Evolutionary conservation across 2,113 vertebrate genomes (phyloP).

Genomic region (Malurus elegans): DNA sequence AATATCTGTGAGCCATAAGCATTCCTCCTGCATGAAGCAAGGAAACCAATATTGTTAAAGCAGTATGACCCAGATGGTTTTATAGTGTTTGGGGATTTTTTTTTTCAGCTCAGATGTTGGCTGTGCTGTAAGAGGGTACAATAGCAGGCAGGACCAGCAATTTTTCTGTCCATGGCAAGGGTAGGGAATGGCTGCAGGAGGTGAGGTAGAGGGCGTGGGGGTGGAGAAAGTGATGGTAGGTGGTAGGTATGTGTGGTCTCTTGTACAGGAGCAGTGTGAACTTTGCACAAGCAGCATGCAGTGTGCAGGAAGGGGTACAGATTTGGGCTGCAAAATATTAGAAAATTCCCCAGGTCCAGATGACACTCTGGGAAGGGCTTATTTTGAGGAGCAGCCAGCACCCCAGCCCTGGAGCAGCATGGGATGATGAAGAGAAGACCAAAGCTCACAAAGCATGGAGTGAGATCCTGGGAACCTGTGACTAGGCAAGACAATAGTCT

Average conservation of each 20-base stretch:
- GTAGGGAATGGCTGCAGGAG: not conserved
- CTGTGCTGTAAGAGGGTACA: not conserved
- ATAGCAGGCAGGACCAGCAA: not conserved
- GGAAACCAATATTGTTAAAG: not conserved
- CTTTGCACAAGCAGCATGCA: not conserved
- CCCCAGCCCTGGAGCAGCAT: not conserved
- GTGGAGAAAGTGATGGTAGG: not conserved
- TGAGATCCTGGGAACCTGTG: accelerated
- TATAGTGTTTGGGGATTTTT: not conserved
- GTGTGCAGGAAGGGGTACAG: not conserved
- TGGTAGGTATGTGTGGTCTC: not conserved
- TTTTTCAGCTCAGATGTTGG: not conserved
- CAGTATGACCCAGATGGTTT: not conserved
- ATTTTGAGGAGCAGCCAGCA: not conserved
- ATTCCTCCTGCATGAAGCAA: not conserved
- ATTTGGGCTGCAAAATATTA: not conserved
- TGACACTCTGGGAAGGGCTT: not conserved
- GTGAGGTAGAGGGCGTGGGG: too few species aligned
- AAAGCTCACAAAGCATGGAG: not conserved
- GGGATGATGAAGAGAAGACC: not conserved
- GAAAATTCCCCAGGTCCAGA: not conserved
- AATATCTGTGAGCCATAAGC: not conserved
- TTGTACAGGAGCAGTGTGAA: not conserved
- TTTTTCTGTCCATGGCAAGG: not conserved
- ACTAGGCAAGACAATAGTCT: not conserved